phyloP scores from a whole-genome alignment of 1,140 invertebrate genomes.

The Hycleus phaleratus region DNA sequence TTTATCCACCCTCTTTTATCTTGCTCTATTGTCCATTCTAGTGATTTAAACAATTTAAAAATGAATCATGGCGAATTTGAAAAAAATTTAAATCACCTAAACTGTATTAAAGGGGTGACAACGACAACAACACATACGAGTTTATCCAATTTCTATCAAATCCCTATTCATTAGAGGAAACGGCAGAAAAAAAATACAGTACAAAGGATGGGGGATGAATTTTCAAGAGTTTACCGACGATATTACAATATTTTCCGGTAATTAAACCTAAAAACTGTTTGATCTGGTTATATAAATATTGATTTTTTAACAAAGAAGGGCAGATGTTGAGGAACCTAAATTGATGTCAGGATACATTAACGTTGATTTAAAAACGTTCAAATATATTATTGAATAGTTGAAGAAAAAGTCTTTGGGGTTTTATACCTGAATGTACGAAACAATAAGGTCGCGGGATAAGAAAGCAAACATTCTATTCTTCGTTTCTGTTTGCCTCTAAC shows the following conservation, averaged over 20 bases:
- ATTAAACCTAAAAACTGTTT: conserved; percentile 17
- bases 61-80: conserved; percentile 1
- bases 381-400: not conserved
- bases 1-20: too few relatives aligned
- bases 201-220: not conserved
- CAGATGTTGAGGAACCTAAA: conserved; percentile 18
- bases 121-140: not conserved
- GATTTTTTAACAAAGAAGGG: conserved; percentile 11
- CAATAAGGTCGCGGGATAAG: conserved; percentile 11
- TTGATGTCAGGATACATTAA: conserved; percentile 17
- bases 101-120: too few relatives aligned
- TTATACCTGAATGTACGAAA: conserved; percentile 9
- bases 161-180: too few relatives aligned
- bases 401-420: conserved; percentile 5
- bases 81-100: too few relatives aligned
- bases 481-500: conserved; percentile 12
- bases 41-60: conserved; percentile 2
- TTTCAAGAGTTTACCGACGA: conserved; percentile 4
- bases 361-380: not conserved
- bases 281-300: conserved; percentile 22
- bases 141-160: conserved; percentile 5
- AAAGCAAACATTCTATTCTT: conserved; percentile 10
- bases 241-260: conserved; percentile 23
- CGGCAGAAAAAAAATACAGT: too few relatives aligned
- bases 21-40: too few relatives aligned